Evolutionary conservation across 2,888 invertebrate species (phyloP).

Genomic region (Pyrgus malvae): DNA sequence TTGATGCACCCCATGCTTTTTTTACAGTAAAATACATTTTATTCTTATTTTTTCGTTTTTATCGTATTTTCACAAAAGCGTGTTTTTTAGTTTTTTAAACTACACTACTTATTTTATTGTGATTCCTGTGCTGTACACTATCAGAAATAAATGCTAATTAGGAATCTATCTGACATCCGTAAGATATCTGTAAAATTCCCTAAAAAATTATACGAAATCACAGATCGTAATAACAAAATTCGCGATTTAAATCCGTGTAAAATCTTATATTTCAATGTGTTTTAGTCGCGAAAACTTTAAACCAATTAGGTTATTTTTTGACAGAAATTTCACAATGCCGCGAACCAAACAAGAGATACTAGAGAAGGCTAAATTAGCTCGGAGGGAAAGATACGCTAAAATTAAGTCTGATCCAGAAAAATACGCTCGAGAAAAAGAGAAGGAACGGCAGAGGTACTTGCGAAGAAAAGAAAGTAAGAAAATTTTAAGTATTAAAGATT

Average conservation of each 20-base stretch:
- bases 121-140: not conserved
- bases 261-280: not conserved
- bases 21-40: no score
- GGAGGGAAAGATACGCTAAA: not conserved
- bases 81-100: no score
- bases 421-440: not conserved
- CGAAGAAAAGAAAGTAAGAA: no score
- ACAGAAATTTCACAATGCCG: not conserved
- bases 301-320: conserved; percentile 33
- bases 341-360: not conserved
- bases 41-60: no score
- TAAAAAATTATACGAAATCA: not conserved
- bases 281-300: conserved; percentile 29
- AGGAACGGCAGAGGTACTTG: not conserved
- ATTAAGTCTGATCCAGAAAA: not conserved
- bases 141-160: conserved; percentile 18
- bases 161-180: not conserved
- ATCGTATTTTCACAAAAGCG: no score
- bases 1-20: no score
- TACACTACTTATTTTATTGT: no score
- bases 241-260: not conserved
- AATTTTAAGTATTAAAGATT: no score
- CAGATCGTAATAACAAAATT: not conserved
- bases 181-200: not conserved
- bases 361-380: not conserved